Conservation (phyloP, 1,140 invertebrate species). For the Zophobas morio region DNA sequence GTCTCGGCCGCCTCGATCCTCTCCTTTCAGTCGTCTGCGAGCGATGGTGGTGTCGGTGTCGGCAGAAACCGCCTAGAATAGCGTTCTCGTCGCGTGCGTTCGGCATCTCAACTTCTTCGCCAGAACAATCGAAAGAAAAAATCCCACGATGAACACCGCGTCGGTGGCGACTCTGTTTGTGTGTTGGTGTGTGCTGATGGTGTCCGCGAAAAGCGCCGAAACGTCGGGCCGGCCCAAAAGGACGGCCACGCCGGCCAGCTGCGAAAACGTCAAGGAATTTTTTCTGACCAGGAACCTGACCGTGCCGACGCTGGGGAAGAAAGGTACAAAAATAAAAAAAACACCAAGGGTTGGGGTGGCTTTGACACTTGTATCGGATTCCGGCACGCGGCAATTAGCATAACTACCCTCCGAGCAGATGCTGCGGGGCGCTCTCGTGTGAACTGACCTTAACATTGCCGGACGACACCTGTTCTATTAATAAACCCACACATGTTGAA, state of each 20-base stretch:
- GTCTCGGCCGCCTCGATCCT: background rate
- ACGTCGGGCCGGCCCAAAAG: conserved; percentile 25
- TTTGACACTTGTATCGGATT: conserved; percentile 4
- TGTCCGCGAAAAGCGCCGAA: conserved; percentile 26
- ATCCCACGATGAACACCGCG: background rate
- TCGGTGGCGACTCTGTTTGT: conserved; percentile 12
- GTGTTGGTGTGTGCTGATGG: conserved; percentile 31
- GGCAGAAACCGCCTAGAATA: background rate
- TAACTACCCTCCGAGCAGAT: conserved; percentile 1
- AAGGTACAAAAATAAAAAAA: conserved; percentile 5
- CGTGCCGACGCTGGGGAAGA: conserved; percentile 5
- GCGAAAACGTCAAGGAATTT: conserved; percentile 31
- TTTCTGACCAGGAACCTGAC: conserved; percentile 15
- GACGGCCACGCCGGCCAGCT: conserved; percentile 7
- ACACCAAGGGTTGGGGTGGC: background rate
- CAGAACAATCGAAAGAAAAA: background rate
- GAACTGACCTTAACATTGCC: background rate
- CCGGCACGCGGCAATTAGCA: conserved; percentile 1
- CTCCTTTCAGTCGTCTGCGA: conserved; percentile 35
- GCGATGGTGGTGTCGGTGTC: conserved; percentile 28
- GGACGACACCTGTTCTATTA: conserved; percentile 24
- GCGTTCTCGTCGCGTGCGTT: background rate
- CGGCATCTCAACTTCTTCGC: background rate
- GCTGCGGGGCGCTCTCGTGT: background rate
- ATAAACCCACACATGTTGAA: conserved; percentile 7